Base-by-base conservation (phyloP, 2,113 vertebrate genomes). In the Cryptotis parvus region DNA sequence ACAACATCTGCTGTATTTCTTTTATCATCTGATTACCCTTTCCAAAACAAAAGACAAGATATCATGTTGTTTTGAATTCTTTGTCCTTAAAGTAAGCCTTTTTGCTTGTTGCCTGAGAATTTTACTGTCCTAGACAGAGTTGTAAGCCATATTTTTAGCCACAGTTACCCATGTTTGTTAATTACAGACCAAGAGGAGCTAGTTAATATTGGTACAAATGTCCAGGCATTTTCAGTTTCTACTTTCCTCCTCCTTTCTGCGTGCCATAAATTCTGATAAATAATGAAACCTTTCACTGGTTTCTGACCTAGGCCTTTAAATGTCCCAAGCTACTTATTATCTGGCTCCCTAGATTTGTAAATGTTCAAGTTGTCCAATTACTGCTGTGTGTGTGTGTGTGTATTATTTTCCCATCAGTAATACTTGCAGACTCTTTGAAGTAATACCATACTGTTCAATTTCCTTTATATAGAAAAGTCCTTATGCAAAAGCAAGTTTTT, bases 1-100 rank as follows among this genome's bases (percentile, higher is more conserved):
- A n/a, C 63, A 75, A 24, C 43, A 63, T 79, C 63, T 82, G 89
- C 45, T 88, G 9, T 33, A 37, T 73, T 89, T 84, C 41, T 75
- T 73, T 81, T 84, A 80, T 80, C 41, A 15, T 83, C 27, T 12
- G 37, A 33, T 70, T 79, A 69, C 29, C 9, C 74, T 82, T 82
- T 87, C 66, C 43, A 49, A 95, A 92, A 91, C 70, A 87, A 93
- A 49, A 91, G 74, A 65, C 43, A 85, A 90, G 72, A 37, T 41
- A 58, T 18, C 35, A 26, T 9, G 33, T 82, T 55, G 70, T 69
- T 85, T 91, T 84, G 16, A 24, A 27, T 33, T 72, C 7, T 87
- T 90, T 84, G 18, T 75, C 66, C 43, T 68, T 79, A 84, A 58
- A 76, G 65, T 26, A 75, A 94, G 31, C 0, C 15, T 31, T 89